phyloP scores from a whole-genome alignment of 2,113 vertebrate species.

The Corythaixoides concolor region DNA sequence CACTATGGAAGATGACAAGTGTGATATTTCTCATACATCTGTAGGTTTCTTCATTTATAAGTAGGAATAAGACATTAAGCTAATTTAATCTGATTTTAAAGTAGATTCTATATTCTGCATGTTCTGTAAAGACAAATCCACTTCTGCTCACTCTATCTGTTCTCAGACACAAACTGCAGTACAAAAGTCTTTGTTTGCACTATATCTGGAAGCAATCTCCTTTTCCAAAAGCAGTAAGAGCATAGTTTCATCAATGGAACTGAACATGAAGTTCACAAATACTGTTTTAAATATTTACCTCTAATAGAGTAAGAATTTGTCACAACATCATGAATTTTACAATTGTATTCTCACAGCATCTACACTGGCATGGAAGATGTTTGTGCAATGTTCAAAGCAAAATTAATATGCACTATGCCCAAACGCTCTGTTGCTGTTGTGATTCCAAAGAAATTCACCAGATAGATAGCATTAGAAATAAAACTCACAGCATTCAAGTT shows the following conservation, averaged over 20 bases:
- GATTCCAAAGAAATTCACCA: not conserved
- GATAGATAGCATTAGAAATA: not conserved
- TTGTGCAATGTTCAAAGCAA: not conserved
- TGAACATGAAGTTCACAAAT: not conserved
- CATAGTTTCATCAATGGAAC: not conserved
- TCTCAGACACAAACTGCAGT: constrained; percentile 24
- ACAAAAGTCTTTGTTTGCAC: not conserved
- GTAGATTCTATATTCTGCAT: not conserved
- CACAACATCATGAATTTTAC: not conserved
- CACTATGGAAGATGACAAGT: not conserved
- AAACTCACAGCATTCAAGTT: not conserved
- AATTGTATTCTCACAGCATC: not conserved
- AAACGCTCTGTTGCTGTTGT: not conserved
- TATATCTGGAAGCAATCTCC: not conserved
- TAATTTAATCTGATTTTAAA: constrained; percentile 5
- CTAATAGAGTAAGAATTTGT: not conserved
- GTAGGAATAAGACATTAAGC: not conserved
- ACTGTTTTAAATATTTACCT: not conserved
- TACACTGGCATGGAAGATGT: not conserved
- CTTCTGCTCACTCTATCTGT: not conserved
- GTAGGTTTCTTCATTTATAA: not conserved
- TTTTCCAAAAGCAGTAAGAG: not conserved
- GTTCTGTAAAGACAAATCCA: not conserved
- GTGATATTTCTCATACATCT: not conserved
- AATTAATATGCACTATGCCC: not conserved